Evolutionary conservation across 2,888 invertebrate genomes (phyloP).

Genomic region (Atethmia centrago): DNA sequence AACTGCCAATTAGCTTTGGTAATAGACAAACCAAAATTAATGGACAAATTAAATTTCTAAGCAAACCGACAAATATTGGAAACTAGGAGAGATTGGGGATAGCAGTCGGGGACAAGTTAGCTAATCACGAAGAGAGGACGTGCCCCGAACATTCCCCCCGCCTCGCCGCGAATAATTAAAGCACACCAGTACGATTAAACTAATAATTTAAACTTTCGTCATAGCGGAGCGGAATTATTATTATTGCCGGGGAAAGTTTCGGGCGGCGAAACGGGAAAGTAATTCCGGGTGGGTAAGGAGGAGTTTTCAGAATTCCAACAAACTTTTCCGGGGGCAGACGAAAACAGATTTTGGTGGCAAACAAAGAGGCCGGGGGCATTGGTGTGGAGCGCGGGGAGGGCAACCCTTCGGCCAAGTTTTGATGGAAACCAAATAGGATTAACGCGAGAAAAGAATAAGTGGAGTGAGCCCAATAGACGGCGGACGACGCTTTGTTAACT

Average conservation of each 20-base stretch:
- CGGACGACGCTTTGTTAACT: constrained; percentile 76
- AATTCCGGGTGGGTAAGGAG: constrained; percentile 78
- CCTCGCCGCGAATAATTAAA: constrained; percentile 82
- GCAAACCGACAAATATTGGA: constrained; percentile 76
- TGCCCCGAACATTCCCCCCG: constrained; percentile 57
- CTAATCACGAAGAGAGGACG: constrained; percentile 76
- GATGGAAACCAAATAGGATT: constrained; percentile 90
- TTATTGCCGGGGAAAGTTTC: constrained; percentile 86
- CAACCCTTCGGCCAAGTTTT: constrained; percentile 87
- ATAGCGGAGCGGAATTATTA: constrained; percentile 88
- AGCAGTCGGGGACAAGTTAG: constrained; percentile 70
- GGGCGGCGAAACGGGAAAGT: constrained; percentile 86
- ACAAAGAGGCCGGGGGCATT: constrained; percentile 77
- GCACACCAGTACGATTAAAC: constrained; percentile 87
- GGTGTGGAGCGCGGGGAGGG: constrained; percentile 65
- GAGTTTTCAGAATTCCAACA: constrained; percentile 82
- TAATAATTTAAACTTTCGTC: constrained; percentile 90
- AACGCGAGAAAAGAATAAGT: constrained; percentile 87
- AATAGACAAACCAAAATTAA: constrained; percentile 76
- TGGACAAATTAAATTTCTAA: constrained; percentile 77
- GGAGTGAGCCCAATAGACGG: constrained; percentile 79
- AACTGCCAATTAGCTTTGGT: constrained; percentile 66
- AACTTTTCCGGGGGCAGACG: constrained; percentile 85
- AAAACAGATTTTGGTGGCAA: constrained; percentile 88
- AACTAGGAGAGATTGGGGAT: constrained; percentile 71